These are phyloP conservation scores for Cephus pygmeus DNA, from an alignment of 2,888 invertebrate genomes.

Conservation along the genomic window DNA sequence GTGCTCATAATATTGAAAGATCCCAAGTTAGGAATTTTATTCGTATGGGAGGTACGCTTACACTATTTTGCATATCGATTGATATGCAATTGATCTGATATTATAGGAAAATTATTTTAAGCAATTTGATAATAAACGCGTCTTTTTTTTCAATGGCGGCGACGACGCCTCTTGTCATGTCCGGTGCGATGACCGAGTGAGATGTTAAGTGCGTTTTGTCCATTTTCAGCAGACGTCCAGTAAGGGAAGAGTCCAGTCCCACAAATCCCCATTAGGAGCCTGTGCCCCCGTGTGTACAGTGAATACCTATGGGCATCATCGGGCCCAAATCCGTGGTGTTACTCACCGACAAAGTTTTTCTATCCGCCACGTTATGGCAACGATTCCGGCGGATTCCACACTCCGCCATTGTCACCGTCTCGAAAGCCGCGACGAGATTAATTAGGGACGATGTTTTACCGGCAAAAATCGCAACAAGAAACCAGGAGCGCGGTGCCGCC, in stretches of 20 bases:
- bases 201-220: slow-evolving; percentile 38
- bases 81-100: background rate
- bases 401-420: slow-evolving; percentile 22
- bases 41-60: background rate
- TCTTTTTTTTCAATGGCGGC: slow-evolving; percentile 30
- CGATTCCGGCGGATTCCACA: slow-evolving; percentile 23
- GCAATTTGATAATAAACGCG: slow-evolving; percentile 17
- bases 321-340: background rate
- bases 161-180: slow-evolving; percentile 24
- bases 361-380: slow-evolving; percentile 31
- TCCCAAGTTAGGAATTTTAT: background rate
- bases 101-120: background rate
- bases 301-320: background rate
- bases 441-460: slow-evolving; percentile 62
- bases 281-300: background rate
- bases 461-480: slow-evolving; percentile 49
- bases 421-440: slow-evolving; percentile 51
- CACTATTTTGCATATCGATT: background rate
- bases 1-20: background rate
- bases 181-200: slow-evolving; percentile 23
- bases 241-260: slow-evolving; percentile 22
- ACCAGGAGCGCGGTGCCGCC: slow-evolving; percentile 33
- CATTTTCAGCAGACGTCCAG: slow-evolving; percentile 20
- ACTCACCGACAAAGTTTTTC: slow-evolving; percentile 32
- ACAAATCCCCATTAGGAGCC: slow-evolving; percentile 38